These are phyloP conservation scores for Xanthorhoe designata DNA, from an alignment of 2,888 invertebrate genomes.

Conservation along the genomic window DNA sequence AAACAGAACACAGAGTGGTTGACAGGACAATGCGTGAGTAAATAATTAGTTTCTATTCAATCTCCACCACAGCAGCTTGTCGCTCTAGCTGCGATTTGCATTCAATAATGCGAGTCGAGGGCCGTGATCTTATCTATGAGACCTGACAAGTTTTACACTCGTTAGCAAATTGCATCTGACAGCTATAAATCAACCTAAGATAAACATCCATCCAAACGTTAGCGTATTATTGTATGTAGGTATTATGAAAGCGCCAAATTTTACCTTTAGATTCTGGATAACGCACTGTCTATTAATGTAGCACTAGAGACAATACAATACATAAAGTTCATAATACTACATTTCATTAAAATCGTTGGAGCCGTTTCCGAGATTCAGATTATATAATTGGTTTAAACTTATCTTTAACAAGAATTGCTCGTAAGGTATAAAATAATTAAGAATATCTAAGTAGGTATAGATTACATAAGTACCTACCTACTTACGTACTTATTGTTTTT, in stretches of 20 bases:
- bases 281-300: no score
- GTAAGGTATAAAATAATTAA: no score
- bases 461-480: background rate
- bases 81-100: slow-evolving; percentile 70
- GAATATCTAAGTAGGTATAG: no score
- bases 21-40: slow-evolving; percentile 74
- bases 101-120: slow-evolving; percentile 70
- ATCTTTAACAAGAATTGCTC: no score
- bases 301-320: no score
- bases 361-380: no score
- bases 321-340: no score
- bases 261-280: no score
- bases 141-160: slow-evolving; percentile 74
- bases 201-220: slow-evolving; percentile 37
- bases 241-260: background rate
- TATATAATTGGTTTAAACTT: no score
- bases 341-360: no score
- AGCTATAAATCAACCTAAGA: slow-evolving; percentile 68
- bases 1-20: slow-evolving; percentile 53
- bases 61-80: slow-evolving; percentile 56
- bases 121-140: slow-evolving; percentile 73
- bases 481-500: no score
- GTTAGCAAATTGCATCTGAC: slow-evolving; percentile 80
- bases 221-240: background rate
- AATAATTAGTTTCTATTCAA: slow-evolving; percentile 73